phyloP scores from a whole-genome alignment of 37 sponge, comb jelly and placozoan species.

The Halisarca cf. caerulea region DNA sequence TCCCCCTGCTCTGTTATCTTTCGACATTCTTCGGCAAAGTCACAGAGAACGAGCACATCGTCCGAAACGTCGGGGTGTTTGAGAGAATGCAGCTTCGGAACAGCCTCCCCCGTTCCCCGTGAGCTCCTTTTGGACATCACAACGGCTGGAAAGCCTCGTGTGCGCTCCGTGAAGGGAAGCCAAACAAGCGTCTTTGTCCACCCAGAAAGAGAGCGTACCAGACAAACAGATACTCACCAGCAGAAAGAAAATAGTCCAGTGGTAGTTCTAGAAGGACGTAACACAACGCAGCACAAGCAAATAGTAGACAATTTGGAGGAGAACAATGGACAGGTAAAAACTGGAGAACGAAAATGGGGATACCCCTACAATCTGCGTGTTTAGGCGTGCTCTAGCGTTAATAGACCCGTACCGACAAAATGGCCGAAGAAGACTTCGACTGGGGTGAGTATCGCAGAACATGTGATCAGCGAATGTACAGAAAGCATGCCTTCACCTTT shows the following conservation, averaged over 20 bases:
- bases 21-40: not conserved
- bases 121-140: no score
- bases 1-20: not conserved
- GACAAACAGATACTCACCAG: no score
- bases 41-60: not conserved
- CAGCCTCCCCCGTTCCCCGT: not conserved
- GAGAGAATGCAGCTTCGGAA: slow-evolving; percentile 19
- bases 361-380: not conserved
- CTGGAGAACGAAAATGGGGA: not conserved
- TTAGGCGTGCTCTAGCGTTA: not conserved
- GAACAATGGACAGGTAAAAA: no score
- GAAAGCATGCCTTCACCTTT: not conserved
- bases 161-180: no score
- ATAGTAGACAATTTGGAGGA: no score
- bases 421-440: slow-evolving; percentile 39
- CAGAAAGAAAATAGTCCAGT: no score
- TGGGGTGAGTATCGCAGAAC: slow-evolving; percentile 30
- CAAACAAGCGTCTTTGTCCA: no score
- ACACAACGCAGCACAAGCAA: no score
- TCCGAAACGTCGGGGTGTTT: slow-evolving; percentile 9
- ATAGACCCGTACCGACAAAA: not conserved
- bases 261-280: no score
- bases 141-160: no score
- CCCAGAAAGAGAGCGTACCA: no score
- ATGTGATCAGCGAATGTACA: not conserved